Conservation (phyloP, 2,888 invertebrate genomes). For the Cryptophagus acutangulus region DNA sequence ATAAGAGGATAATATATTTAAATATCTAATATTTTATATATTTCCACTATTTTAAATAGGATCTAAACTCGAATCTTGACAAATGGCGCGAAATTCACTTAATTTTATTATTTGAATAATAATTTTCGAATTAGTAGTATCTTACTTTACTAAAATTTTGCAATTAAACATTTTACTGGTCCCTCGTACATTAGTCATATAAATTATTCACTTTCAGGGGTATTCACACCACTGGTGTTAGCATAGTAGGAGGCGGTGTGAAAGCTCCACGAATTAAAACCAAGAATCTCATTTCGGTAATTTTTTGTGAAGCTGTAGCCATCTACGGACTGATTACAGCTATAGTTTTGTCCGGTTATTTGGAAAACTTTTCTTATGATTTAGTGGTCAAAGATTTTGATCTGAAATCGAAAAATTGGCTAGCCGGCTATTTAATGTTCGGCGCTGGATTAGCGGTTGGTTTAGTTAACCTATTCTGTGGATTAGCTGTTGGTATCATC, state of each 20-base stretch:
- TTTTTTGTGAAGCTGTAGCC: conserved; percentile 99
- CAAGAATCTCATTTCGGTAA: conserved; percentile 98
- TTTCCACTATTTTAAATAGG: no score
- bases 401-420: conserved; percentile 63
- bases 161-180: no score
- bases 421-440: conserved; percentile 90
- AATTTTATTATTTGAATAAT: no score
- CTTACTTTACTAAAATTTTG: no score
- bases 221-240: conserved; percentile 92
- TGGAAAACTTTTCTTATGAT: conserved; percentile 50
- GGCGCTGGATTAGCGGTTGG: conserved; percentile 94
- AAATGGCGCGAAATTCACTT: no score
- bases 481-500: conserved; percentile 91
- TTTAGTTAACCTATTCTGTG: conserved; percentile 93
- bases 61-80: no score
- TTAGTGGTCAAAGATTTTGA: conserved; percentile 36
- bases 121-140: no score
- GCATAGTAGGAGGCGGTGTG: conserved; percentile 95
- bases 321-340: conserved; percentile 99
- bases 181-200: no score
- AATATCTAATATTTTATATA: no score
- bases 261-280: conserved; percentile 98
- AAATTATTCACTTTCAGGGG: conserved; percentile 57
- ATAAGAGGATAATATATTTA: no score
- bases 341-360: conserved; percentile 85